phyloP scores from a whole-genome alignment of 2,888 invertebrate species.

The Stegana nigrithorax region DNA sequence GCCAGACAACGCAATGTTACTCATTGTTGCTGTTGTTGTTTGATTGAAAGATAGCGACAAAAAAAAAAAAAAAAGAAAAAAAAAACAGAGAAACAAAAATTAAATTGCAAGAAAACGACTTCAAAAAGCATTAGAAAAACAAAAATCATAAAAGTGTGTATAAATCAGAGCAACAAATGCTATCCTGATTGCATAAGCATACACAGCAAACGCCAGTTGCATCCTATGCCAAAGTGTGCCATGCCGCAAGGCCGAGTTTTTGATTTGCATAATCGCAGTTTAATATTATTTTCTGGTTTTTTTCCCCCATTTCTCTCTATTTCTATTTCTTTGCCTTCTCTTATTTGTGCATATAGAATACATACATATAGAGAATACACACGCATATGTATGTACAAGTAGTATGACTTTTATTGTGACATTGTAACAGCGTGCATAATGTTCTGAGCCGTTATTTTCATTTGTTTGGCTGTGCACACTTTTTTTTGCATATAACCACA shows the following conservation, averaged over 20 bases:
- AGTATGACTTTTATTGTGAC: background rate
- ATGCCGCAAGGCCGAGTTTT: background rate
- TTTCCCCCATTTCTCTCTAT: background rate
- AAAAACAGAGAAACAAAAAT: background rate
- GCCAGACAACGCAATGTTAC: too few relatives aligned
- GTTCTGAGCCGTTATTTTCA: background rate
- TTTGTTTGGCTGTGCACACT: background rate
- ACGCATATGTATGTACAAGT: background rate
- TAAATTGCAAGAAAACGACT: background rate
- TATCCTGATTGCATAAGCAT: background rate
- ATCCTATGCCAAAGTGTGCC: background rate
- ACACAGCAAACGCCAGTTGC: background rate
- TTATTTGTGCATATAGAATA: background rate
- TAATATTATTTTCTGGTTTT: background rate
- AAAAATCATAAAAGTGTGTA: too few relatives aligned
- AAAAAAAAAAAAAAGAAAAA: too few relatives aligned
- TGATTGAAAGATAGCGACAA: too few relatives aligned
- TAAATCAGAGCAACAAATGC: too few relatives aligned
- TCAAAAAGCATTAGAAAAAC: too few relatives aligned
- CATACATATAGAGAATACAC: background rate
- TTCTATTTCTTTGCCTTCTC: background rate
- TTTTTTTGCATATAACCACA: too few relatives aligned
- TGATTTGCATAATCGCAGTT: slow-evolving; percentile 1
- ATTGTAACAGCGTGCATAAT: background rate
- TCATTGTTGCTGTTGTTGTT: too few relatives aligned